Base-by-base conservation (phyloP, 2,888 invertebrate species). In the Acronicta alni region DNA sequence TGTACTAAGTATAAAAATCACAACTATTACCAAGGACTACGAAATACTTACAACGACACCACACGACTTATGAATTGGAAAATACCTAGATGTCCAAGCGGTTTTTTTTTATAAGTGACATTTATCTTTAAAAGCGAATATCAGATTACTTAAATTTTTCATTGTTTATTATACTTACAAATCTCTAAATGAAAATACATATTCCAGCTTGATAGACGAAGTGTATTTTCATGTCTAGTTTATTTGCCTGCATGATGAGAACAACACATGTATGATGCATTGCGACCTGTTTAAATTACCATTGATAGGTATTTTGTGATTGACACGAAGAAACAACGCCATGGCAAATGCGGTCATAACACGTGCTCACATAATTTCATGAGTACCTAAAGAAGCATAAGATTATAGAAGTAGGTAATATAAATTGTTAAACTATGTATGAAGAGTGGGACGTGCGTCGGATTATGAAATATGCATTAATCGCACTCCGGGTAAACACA, bases 361-460 rank as follows among this genome's bases (percentile, higher is more conserved):
- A 42, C 35, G 26, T 45, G 49, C 43, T 9, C 35, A 48, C 32
- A 57, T 58, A 57, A 39, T 62, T 57, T 53, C 32, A 62, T 44
- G 39, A 44, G 47, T 17, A n/a, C n/a, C n/a, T n/a, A 55, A 43
- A 57, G 20, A 44, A 12, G 17, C 5, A 43, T 51, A 20, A 9
- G 26, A 44, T 55, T 63, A 67, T 48, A 8, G 30, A 56, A 39
- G 23, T 14, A 7, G 14, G 43, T 63, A 57, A 54, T 58, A 57
- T 67, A 63, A 60, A 63, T 67, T 67, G 60, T 35, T 57, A 57
- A 66, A 32, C 20, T 53, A 57, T 67, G 47, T 55, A 59, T 41
- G 35, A 14, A 41, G 52, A 60, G 45, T 48, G 18, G 17, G 18
- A 41, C 30, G 38, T 53, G 53, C 43, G 54, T 55, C 57, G 46